phyloP scores from a whole-genome alignment of 2,113 vertebrate genomes.

The Chelonoidis abingdonii region DNA sequence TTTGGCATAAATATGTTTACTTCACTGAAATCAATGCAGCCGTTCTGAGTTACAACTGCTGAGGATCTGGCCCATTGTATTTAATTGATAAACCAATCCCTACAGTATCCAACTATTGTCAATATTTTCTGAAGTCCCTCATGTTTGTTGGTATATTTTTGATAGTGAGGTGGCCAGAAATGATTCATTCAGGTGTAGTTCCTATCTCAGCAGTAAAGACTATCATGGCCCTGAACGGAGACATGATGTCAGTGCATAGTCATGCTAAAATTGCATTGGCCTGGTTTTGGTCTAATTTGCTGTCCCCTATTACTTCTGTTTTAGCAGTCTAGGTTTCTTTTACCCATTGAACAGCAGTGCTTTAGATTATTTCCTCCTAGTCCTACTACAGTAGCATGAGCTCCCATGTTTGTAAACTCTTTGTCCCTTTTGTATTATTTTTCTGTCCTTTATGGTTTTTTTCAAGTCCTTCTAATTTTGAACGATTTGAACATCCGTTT shows the following conservation, averaged over 20 bases:
- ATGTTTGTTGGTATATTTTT: background rate
- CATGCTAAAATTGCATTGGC: conserved; percentile 24
- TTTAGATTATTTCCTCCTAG: background rate
- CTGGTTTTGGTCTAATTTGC: conserved; percentile 54
- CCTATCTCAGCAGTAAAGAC: background rate
- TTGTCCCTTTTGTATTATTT: rapidly evolving
- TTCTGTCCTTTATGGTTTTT: background rate
- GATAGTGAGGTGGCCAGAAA: background rate
- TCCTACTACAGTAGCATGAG: background rate
- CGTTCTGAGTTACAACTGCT: background rate
- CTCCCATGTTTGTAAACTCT: background rate
- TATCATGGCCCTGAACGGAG: background rate
- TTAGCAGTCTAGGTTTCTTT: conserved; percentile 15
- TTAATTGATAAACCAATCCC: background rate
- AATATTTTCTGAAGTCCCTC: background rate
- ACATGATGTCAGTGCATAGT: background rate
- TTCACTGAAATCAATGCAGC: background rate
- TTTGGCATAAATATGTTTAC: background rate
- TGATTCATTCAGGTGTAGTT: background rate
- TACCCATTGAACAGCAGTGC: background rate
- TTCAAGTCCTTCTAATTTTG: background rate
- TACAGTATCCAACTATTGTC: background rate
- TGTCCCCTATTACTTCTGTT: conserved; percentile 29
- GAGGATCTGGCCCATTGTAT: background rate
- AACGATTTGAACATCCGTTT: background rate